phyloP scores from a whole-genome alignment of 2,888 invertebrate genomes.

The Bhutanitis thaidina region DNA sequence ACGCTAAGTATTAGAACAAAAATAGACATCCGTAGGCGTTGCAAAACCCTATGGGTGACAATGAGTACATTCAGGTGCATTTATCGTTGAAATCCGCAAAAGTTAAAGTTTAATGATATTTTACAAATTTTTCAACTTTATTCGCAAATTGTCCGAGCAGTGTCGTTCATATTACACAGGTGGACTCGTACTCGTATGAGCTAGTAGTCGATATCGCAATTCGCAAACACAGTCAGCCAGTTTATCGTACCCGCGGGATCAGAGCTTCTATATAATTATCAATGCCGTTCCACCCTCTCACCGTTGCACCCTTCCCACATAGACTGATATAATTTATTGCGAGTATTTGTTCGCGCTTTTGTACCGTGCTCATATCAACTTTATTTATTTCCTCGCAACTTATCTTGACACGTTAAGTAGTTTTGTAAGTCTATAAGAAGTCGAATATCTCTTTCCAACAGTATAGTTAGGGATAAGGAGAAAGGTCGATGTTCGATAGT shows the following conservation, averaged over 20 bases:
- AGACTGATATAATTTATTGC: constrained; percentile 21
- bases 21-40: too few relatives aligned
- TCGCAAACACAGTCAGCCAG: constrained; percentile 44
- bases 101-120: too few relatives aligned
- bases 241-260: constrained; percentile 53
- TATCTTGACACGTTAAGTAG: constrained; percentile 23
- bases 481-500: neutral
- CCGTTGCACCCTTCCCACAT: constrained; percentile 17
- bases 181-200: constrained; percentile 35
- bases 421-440: constrained; percentile 20
- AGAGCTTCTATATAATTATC: constrained; percentile 43
- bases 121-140: too few relatives aligned
- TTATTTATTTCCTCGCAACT: constrained; percentile 22
- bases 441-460: constrained; percentile 16
- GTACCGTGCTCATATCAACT: constrained; percentile 19
- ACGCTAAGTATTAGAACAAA: too few relatives aligned
- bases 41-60: too few relatives aligned
- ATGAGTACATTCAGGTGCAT: too few relatives aligned
- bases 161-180: constrained; percentile 41
- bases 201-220: constrained; percentile 40
- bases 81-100: too few relatives aligned
- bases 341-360: constrained; percentile 21
- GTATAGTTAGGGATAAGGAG: neutral
- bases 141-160: constrained; percentile 22
- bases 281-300: constrained; percentile 23